These are phyloP conservation scores for Suncus etruscus DNA, from an alignment of 2,113 vertebrate species.

Conservation along the genomic window DNA sequence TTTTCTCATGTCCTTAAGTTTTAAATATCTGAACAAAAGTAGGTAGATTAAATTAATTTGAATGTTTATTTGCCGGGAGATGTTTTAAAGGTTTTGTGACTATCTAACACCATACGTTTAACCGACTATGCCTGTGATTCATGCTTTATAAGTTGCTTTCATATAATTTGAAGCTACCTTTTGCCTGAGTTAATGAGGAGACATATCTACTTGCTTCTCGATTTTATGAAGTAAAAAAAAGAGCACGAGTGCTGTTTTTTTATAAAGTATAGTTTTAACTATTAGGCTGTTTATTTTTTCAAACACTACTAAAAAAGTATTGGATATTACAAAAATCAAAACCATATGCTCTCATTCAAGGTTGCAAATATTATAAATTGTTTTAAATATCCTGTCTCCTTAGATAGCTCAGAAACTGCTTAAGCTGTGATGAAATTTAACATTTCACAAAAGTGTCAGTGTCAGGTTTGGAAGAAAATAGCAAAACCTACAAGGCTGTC, in stretches of 20 bases:
- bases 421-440: slow-evolving; percentile 47
- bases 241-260: background rate
- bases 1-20: background rate
- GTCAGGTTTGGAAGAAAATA: slow-evolving; percentile 48
- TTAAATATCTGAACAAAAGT: slow-evolving; percentile 61
- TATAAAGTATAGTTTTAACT: slow-evolving; percentile 11
- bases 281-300: slow-evolving; percentile 58
- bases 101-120: slow-evolving; percentile 27
- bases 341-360: slow-evolving; percentile 60
- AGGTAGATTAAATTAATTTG: slow-evolving; percentile 19
- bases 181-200: slow-evolving; percentile 20
- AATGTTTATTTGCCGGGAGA: slow-evolving; percentile 44
- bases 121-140: background rate
- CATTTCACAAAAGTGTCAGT: background rate
- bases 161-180: background rate
- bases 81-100: slow-evolving; percentile 57
- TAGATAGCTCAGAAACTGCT: slow-evolving; percentile 44
- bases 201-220: slow-evolving; percentile 11
- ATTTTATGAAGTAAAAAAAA: slow-evolving; percentile 63
- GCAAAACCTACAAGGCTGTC: slow-evolving; percentile 14
- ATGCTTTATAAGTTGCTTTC: slow-evolving; percentile 46
- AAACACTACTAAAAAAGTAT: slow-evolving; percentile 59
- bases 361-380: slow-evolving; percentile 51
- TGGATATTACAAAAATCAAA: slow-evolving; percentile 56
- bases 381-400: slow-evolving; percentile 59